These are phyloP conservation scores for Propithecus deckenii DNA, from an alignment of 2,797 vertebrate genomes.

Conservation along the genomic window DNA sequence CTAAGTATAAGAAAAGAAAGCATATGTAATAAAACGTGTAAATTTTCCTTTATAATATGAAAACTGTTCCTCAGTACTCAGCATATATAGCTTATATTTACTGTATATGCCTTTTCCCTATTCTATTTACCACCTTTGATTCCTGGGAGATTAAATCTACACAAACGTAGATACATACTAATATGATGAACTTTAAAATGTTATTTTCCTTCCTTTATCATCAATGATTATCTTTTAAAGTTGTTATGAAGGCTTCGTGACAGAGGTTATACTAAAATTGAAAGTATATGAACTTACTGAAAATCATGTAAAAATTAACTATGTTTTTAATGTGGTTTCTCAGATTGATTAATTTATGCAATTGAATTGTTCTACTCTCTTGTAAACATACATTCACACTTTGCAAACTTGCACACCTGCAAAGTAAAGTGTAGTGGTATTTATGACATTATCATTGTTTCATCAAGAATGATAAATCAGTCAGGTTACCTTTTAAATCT, in stretches of 20 bases:
- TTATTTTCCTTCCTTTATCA: conserved; percentile 78
- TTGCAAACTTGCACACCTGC: conserved; percentile 74
- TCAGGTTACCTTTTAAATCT: conserved; percentile 40
- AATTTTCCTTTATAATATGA: conserved; percentile 61
- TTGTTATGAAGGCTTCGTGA: conserved; percentile 76
- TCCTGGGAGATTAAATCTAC: conserved; percentile 74
- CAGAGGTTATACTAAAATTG: conserved; percentile 79
- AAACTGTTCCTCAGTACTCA: conserved; percentile 67
- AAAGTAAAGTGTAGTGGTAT: conserved; percentile 62
- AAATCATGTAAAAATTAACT: conserved; percentile 77
- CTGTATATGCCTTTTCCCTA: conserved; percentile 59
- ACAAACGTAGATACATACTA: conserved; percentile 63
- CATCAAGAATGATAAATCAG: conserved; percentile 60
- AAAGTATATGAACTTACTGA: conserved; percentile 78
- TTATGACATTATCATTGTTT: conserved; percentile 59
- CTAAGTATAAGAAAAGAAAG: conserved; percentile 49
- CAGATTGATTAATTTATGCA: conserved; percentile 80
- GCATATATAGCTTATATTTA: conserved; percentile 69
- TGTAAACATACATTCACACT: conserved; percentile 73
- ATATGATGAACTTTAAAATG: conserved; percentile 77
- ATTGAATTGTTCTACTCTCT: conserved; percentile 74
- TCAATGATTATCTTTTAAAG: conserved; percentile 76
- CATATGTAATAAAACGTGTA: conserved; percentile 47
- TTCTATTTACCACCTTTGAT: conserved; percentile 70
- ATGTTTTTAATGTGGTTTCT: conserved; percentile 81